A percentile compares a stretch with the other conserved stretches of the same genome.
phyloP scores from a whole-genome alignment of 1,140 invertebrate genomes.

The Drosophila orosa region DNA sequence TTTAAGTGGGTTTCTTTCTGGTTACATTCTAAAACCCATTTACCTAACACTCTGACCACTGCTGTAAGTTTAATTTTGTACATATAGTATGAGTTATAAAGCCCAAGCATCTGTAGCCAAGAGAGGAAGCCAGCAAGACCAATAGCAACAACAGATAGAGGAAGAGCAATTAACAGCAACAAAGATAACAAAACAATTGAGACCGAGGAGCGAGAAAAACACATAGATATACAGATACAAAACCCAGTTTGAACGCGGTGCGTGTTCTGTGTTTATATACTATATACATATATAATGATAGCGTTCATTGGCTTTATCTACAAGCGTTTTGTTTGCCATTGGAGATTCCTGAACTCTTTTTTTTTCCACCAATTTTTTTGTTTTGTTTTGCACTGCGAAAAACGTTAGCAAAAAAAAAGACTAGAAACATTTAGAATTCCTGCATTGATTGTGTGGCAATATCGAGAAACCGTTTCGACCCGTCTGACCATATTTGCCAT shows the following conservation, averaged over 20 bases:
- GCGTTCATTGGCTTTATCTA: slow-evolving; percentile 67
- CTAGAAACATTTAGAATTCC: slow-evolving; percentile 26
- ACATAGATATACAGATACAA: slow-evolving; percentile 21
- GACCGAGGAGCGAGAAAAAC: slow-evolving; percentile 4
- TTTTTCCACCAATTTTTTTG: slow-evolving; percentile 14
- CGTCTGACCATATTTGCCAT: slow-evolving; percentile 14
- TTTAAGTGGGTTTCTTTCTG: neutral
- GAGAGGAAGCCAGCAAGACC: slow-evolving; percentile 3
- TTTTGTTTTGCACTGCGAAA: slow-evolving; percentile 36
- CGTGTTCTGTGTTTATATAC: slow-evolving; percentile 17
- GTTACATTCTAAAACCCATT: neutral
- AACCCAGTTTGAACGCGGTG: slow-evolving; percentile 21
- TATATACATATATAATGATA: slow-evolving; percentile 44
- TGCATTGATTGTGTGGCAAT: slow-evolving; percentile 10
- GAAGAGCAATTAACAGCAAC: slow-evolving; percentile 31
- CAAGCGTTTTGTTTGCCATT: slow-evolving; percentile 15
- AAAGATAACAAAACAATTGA: slow-evolving; percentile 57
- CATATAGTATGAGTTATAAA: neutral
- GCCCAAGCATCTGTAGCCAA: slow-evolving; percentile 12
- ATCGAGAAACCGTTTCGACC: slow-evolving; percentile 18
- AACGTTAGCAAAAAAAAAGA: neutral
- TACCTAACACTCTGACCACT: neutral
- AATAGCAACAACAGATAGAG: slow-evolving; percentile 10
- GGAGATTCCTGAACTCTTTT: slow-evolving; percentile 7
- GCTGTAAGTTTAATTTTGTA: slow-evolving; percentile 6